These are phyloP conservation scores for Heteromurus nitidus DNA, from an alignment of 2,888 invertebrate genomes.

Conservation along the genomic window DNA sequence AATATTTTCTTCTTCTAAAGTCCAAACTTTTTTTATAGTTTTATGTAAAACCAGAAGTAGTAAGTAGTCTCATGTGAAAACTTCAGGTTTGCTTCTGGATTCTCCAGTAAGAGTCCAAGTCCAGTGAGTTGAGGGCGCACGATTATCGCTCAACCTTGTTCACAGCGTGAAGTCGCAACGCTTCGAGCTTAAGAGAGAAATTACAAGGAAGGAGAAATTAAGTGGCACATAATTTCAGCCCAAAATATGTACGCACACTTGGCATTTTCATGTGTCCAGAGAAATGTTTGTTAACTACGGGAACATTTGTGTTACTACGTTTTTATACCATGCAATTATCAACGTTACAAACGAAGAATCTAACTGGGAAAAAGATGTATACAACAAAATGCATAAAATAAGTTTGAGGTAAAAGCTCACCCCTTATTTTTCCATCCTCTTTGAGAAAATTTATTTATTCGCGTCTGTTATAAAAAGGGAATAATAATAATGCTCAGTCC, in stretches of 20 bases:
- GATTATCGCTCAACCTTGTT: neutral
- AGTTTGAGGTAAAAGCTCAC: slow-evolving; percentile 1
- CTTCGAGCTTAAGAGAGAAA: slow-evolving; percentile 29
- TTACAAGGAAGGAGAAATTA: slow-evolving; percentile 39
- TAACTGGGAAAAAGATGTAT: neutral
- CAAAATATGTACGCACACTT: slow-evolving; percentile 12
- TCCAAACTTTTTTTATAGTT: too few species aligned
- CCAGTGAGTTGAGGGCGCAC: neutral
- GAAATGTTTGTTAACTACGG: slow-evolving; percentile 30
- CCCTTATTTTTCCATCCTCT: neutral
- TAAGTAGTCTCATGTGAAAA: too few species aligned
- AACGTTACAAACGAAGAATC: neutral
- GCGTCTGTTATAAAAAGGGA: slow-evolving; percentile 38
- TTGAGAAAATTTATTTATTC: slow-evolving; percentile 46
- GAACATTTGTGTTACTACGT: slow-evolving; percentile 6
- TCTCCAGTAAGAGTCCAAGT: slow-evolving; percentile 25
- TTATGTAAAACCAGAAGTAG: too few species aligned
- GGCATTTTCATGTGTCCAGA: slow-evolving; percentile 30
- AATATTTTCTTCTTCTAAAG: too few species aligned
- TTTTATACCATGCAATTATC: slow-evolving; percentile 15
- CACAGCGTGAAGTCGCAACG: slow-evolving; percentile 40
- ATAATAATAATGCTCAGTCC: slow-evolving; percentile 15
- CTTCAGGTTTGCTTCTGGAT: slow-evolving; percentile 42
- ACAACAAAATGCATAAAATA: slow-evolving; percentile 1
- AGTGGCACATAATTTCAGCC: slow-evolving; percentile 38